These are phyloP conservation scores for Sitta europaea DNA, from an alignment of 2,113 vertebrate species.

Conservation along the genomic window DNA sequence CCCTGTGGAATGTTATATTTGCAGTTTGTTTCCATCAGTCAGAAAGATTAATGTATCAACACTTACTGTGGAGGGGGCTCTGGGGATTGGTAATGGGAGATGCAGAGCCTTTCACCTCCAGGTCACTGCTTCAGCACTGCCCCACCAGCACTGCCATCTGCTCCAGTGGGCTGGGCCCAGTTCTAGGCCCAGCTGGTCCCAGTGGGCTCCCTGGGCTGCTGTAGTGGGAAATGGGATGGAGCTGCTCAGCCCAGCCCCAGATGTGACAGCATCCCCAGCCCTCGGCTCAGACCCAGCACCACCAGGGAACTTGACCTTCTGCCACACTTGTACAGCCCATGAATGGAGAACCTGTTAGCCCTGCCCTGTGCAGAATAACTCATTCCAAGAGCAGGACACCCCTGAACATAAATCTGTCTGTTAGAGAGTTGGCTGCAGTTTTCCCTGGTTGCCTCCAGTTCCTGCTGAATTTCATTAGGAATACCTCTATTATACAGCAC, in stretches of 20 bases:
- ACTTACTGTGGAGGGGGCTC: neutral
- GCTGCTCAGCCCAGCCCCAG: neutral
- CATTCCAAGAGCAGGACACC: neutral
- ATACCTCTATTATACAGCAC: neutral
- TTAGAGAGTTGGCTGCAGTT: neutral
- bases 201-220: neutral
- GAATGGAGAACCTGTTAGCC: conserved; percentile 12
- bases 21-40: conserved; percentile 46
- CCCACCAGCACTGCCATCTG: conserved; percentile 45
- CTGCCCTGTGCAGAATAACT: neutral
- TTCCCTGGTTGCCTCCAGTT: neutral
- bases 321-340: neutral
- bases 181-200: neutral
- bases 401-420: conserved; percentile 48
- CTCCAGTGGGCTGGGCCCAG: neutral
- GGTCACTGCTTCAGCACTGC: conserved; percentile 56
- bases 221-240: neutral
- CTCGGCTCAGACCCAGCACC: neutral
- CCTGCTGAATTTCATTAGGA: conserved; percentile 46
- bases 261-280: neutral
- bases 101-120: conserved; percentile 19
- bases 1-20: neutral
- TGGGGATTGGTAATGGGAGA: conserved; percentile 40
- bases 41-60: conserved; percentile 51
- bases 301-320: conserved; percentile 41